Evolutionary conservation across 92 coral and sea anemone genomes (phyloP).

Genomic region (Phenganax subtilis): DNA sequence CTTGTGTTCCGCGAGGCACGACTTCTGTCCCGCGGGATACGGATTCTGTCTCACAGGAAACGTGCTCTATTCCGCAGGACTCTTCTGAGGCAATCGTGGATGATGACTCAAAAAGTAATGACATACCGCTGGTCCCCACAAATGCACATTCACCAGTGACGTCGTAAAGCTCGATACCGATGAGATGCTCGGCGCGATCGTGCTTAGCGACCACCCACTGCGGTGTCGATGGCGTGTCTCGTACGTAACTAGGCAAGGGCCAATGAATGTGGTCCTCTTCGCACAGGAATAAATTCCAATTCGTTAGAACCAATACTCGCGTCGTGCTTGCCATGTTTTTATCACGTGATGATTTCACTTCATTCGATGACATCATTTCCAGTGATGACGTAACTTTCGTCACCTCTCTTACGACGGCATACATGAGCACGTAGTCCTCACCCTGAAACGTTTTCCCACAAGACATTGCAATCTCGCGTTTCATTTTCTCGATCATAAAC

Average conservation of each 20-base stretch:
- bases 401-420: slow-evolving; percentile 79
- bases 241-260: slow-evolving; percentile 92
- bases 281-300: slow-evolving; percentile 74
- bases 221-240: slow-evolving; percentile 89
- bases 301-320: slow-evolving; percentile 78
- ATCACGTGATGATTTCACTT: slow-evolving; percentile 35
- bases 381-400: slow-evolving; percentile 48
- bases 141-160: slow-evolving; percentile 56
- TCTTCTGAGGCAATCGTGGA: no score
- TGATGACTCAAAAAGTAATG: slow-evolving; percentile 61
- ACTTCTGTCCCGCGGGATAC: slow-evolving; percentile 32
- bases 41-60: not conserved
- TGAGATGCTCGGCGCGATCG: slow-evolving; percentile 63
- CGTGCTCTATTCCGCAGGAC: slow-evolving; percentile 29
- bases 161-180: slow-evolving; percentile 84
- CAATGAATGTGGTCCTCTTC: slow-evolving; percentile 98
- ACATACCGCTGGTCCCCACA: slow-evolving; percentile 74
- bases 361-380: not conserved
- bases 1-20: not conserved
- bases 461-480: slow-evolving; percentile 50
- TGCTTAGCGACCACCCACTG: slow-evolving; percentile 96
- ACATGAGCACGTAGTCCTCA: slow-evolving; percentile 68
- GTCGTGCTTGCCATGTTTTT: slow-evolving; percentile 72
- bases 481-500: slow-evolving; percentile 55
- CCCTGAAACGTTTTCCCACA: slow-evolving; percentile 45